A percentile compares a stretch with the other conserved stretches of the same genome.
Evolutionary conservation across 2,113 vertebrate species (phyloP).

Genomic region (Lophura nycthemera): DNA sequence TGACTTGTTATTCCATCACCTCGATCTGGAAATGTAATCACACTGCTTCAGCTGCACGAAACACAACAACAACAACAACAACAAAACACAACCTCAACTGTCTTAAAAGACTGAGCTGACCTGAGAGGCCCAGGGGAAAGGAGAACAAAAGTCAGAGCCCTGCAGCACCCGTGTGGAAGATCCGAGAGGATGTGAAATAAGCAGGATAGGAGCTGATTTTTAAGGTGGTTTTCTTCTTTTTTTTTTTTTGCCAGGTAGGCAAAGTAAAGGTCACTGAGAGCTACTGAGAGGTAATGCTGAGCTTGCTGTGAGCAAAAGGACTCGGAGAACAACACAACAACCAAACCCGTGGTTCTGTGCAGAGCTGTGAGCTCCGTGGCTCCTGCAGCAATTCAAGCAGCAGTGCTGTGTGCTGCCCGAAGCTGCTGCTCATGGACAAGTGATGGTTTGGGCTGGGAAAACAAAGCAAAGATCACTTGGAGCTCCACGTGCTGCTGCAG

Average conservation of each 20-base stretch:
- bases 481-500: not conserved
- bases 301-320: not conserved
- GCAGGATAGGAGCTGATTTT: conserved; percentile 10
- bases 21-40: conserved; percentile 71
- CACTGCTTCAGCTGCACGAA: conserved; percentile 50
- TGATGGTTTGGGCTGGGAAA: not conserved
- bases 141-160: conserved; percentile 53
- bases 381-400: no score
- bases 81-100: not conserved
- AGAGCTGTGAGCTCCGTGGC: not conserved
- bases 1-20: conserved; percentile 62
- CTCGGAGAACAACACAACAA: not conserved
- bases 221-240: not conserved
- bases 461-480: fast-evolving
- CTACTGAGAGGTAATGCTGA: not conserved
- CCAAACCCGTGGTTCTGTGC: not conserved
- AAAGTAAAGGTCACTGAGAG: not conserved
- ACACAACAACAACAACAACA: conserved; percentile 28
- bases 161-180: not conserved
- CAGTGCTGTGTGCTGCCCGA: not conserved
- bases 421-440: not conserved
- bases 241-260: conserved; percentile 29
- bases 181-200: not conserved
- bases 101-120: conserved; percentile 13
- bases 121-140: conserved; percentile 22